Base-by-base conservation (phyloP, 2,888 invertebrate species). In the Cyaniris semiargus region DNA sequence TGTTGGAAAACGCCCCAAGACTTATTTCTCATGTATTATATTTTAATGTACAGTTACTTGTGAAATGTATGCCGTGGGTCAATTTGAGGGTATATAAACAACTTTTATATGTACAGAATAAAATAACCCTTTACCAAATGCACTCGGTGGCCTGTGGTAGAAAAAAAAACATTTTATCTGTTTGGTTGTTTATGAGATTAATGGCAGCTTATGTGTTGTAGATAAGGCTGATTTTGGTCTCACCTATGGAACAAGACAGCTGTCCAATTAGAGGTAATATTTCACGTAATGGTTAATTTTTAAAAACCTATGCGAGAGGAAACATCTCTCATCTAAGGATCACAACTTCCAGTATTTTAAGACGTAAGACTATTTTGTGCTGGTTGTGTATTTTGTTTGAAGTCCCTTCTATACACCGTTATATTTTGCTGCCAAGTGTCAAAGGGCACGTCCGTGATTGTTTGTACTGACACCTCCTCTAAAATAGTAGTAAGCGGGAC, bases 401-500 rank as follows among this genome's bases (percentile, higher is more conserved):
- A n/a, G 76, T 34, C 70, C 56, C 56, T 38, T 31, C 15, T 53
- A 38, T 34, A 15, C 76, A 60, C 60, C 74, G 53, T 74, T 23
- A 53, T 74, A 27, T 48, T 74, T 74, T 53, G 74, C 74, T 74
- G 27, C 74, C 74, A 48, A 23, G 31, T 75, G 56, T 53, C 75
- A 18, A 48, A 60, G 53, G 44, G 18, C 74, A 53, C 21, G 38
- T 76, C 76, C 76, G 66, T 66, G 13, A 53, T 74, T 66, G 21
- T 66, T 58, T 76, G 34, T 18, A 44, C 81, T 79, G 76, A 79
- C 77, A 72, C 78, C 78, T 75, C 66, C 75, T 34, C 71, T 70
- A 85, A 87, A 88, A 87, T 89, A 88, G 88, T 88, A 86, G 81
- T 44, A 85, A 84, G 85, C 83, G 82, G 83, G 85, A 86, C 84